Evolutionary conservation across 2,113 vertebrate species (phyloP).

Genomic region (Pandion haliaetus): DNA sequence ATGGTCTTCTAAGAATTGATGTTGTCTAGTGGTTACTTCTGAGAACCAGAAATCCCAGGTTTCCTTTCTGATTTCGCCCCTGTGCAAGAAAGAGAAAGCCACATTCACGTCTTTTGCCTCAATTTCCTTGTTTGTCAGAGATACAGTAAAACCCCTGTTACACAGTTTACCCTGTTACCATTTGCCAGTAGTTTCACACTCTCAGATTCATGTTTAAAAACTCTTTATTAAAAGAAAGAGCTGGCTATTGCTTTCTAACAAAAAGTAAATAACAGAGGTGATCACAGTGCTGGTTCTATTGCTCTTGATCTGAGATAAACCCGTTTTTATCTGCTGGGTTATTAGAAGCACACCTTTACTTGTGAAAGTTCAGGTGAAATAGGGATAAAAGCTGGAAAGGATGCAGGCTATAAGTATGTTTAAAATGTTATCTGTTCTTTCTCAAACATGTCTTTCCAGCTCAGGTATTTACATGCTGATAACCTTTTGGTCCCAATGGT

Average conservation of each 20-base stretch:
- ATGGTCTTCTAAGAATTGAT: not conserved
- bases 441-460: conserved; percentile 61
- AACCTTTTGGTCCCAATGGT: conserved; percentile 74
- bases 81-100: not conserved
- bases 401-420: conserved; percentile 58
- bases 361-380: conserved; percentile 50
- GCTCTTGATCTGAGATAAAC: not conserved
- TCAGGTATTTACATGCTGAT: conserved; percentile 72
- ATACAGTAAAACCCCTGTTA: not conserved
- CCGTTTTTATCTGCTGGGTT: conserved; percentile 3
- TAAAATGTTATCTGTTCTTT: conserved; percentile 68
- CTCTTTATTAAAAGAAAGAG: not conserved
- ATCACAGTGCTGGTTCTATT: not conserved
- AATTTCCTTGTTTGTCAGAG: not conserved
- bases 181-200: not conserved
- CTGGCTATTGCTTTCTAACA: not conserved
- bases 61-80: not conserved
- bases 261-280: not conserved
- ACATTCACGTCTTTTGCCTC: not conserved
- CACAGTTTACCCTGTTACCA: not conserved
- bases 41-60: not conserved
- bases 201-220: not conserved
- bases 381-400: conserved; percentile 28
- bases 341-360: conserved; percentile 26
- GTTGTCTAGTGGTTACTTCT: not conserved